phyloP scores from a whole-genome alignment of 2,888 invertebrate genomes.

The Buathra laborator region DNA sequence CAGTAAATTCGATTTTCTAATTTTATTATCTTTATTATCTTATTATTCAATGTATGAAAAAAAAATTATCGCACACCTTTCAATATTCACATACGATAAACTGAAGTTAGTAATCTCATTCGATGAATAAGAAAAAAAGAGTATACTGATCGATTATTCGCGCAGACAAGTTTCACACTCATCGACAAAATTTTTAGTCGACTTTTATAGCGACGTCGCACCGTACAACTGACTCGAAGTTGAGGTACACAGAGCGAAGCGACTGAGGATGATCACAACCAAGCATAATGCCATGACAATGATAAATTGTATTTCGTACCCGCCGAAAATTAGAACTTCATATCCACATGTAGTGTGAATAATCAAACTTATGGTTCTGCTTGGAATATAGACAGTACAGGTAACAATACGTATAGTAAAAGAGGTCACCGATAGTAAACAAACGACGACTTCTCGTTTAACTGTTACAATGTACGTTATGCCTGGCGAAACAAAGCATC shows the following conservation, averaged over 20 bases:
- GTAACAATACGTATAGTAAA: conserved; percentile 1
- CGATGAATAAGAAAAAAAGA: not conserved
- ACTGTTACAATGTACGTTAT: not conserved
- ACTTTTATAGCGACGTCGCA: not conserved
- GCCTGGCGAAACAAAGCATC: not conserved
- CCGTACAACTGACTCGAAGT: not conserved
- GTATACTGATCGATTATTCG: not conserved
- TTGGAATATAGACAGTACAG: not conserved
- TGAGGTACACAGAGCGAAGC: not conserved
- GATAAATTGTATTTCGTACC: not conserved
- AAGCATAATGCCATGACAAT: conserved; percentile 6
- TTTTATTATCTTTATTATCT: not conserved
- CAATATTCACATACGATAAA: not conserved
- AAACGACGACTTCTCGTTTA: not conserved
- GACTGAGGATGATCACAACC: not conserved
- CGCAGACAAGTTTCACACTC: not conserved
- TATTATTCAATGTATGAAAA: not conserved
- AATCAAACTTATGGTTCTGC: not conserved
- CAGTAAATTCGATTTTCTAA: no score
- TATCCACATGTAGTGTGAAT: not conserved
- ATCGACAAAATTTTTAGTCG: not conserved
- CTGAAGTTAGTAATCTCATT: not conserved
- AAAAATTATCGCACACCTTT: conserved; percentile 4
- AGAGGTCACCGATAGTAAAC: not conserved
- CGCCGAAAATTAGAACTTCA: not conserved